These are phyloP conservation scores for Pseudoips prasinana DNA, from an alignment of 2,888 invertebrate species.

Conservation along the genomic window DNA sequence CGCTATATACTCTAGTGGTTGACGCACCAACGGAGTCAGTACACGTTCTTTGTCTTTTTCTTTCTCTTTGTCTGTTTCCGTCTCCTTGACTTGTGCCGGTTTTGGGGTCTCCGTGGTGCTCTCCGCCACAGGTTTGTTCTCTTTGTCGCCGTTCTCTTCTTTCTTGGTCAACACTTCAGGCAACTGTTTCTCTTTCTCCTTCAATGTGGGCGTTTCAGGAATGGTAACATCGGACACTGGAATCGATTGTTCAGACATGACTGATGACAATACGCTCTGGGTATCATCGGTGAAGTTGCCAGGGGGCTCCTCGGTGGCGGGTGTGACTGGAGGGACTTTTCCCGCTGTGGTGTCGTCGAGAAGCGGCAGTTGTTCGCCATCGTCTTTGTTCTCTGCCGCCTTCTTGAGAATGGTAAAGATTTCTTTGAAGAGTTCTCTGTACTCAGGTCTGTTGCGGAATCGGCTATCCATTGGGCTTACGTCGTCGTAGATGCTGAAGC, in stretches of 20 bases:
- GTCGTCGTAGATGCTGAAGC: constrained; percentile 92
- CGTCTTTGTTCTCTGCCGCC: constrained; percentile 91
- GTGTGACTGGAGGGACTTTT: constrained; percentile 86
- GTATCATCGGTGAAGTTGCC: constrained; percentile 86
- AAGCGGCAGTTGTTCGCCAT: constrained; percentile 88
- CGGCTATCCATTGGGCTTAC: constrained; percentile 90
- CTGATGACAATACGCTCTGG: constrained; percentile 89
- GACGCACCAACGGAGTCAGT: constrained; percentile 85
- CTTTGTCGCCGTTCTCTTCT: constrained; percentile 57
- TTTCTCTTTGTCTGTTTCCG: constrained; percentile 37
- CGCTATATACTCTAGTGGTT: constrained; percentile 88
- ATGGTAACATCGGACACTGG: constrained; percentile 86
- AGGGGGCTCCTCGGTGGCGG: constrained; percentile 84
- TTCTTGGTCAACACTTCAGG: constrained; percentile 50
- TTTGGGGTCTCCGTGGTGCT: constrained; percentile 52
- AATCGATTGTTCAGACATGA: constrained; percentile 87
- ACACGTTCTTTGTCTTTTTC: constrained; percentile 75
- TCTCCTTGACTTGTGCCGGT: constrained; percentile 24
- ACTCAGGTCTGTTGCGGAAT: constrained; percentile 91
- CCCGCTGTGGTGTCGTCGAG: constrained; percentile 84
- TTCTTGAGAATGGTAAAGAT: constrained; percentile 92
- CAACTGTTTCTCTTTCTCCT: constrained; percentile 60
- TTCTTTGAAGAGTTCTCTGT: constrained; percentile 90
- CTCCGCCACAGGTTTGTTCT: constrained; percentile 59
- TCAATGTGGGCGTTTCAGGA: constrained; percentile 77